Conservation (phyloP, 2,888 invertebrate genomes). For the Archips xylosteana region DNA sequence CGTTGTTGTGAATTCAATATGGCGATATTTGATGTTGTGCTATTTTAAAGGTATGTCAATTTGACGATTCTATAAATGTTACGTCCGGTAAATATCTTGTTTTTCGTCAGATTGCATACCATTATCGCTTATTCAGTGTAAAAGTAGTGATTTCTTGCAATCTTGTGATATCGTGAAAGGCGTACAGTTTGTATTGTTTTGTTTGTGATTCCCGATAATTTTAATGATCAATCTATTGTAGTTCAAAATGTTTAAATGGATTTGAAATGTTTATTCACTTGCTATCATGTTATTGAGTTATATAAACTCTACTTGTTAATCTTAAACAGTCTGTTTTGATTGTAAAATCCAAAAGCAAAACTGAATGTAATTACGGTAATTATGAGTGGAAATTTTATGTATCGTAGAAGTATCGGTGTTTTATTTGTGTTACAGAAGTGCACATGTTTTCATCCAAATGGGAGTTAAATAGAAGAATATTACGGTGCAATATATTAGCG, state of each 20-base stretch:
- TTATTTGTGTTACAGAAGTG: conserved; percentile 78
- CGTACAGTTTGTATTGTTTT: conserved; percentile 82
- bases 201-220: conserved; percentile 83
- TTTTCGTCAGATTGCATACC: conserved; percentile 61
- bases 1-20: conserved; percentile 91
- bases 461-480: conserved; percentile 79
- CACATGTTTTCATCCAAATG: conserved; percentile 82
- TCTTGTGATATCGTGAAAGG: conserved; percentile 65
- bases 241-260: conserved; percentile 59
- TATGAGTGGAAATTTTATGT: conserved; percentile 63
- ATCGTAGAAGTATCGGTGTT: conserved; percentile 48
- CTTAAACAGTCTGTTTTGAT: conserved; percentile 56
- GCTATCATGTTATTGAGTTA: conserved; percentile 48
- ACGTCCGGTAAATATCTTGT: conserved; percentile 77
- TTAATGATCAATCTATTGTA: conserved; percentile 76
- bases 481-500: conserved; percentile 79
- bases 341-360: conserved; percentile 61
- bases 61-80: conserved; percentile 82
- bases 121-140: conserved; percentile 52
- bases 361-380: conserved; percentile 82
- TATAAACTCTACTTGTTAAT: conserved; percentile 44
- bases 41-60: conserved; percentile 86
- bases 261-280: conserved; percentile 50
- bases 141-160: conserved; percentile 57
- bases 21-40: conserved; percentile 87